Evolutionary conservation across 2,888 invertebrate species (phyloP).

Genomic region (Eilema griseolum): DNA sequence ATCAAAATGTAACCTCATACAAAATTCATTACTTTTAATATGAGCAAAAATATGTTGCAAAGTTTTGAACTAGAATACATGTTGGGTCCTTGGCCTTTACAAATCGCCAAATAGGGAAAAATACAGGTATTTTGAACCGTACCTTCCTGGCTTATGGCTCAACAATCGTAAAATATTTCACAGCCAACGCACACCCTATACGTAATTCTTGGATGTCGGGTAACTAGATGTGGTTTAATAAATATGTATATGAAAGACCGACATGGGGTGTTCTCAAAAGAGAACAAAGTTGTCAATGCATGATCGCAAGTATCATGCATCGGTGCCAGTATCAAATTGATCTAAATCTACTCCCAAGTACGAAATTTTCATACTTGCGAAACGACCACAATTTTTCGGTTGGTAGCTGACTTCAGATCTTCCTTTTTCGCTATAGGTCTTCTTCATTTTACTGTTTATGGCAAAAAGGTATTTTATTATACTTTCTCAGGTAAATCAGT

Average conservation of each 20-base stretch:
- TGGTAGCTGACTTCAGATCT: neutral
- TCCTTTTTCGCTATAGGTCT: neutral
- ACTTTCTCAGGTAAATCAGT: no score
- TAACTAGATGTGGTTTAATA: conserved; percentile 58
- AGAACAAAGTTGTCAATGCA: neutral
- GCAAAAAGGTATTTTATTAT: neutral
- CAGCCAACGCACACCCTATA: conserved; percentile 67
- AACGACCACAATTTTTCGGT: neutral
- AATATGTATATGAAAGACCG: neutral
- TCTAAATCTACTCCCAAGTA: neutral
- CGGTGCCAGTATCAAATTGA: neutral
- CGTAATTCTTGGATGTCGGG: conserved; percentile 48
- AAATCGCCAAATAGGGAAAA: conserved; percentile 78
- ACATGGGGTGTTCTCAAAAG: neutral
- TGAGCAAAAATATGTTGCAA: conserved; percentile 47
- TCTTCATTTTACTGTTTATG: neutral
- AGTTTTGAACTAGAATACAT: conserved; percentile 54
- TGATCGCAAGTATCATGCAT: neutral
- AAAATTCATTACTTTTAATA: conserved; percentile 23
- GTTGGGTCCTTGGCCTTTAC: conserved; percentile 58
- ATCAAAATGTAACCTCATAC: neutral
- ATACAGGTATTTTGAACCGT: conserved; percentile 71
- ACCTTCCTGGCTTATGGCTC: conserved; percentile 76
- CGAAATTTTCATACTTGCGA: neutral
- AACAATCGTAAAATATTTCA: conserved; percentile 84